Percentiles rank a stretch among this genome's conserved stretches.
Evolutionary conservation across 2,888 invertebrate genomes (phyloP).

Genomic region (Poecilus cupreus): DNA sequence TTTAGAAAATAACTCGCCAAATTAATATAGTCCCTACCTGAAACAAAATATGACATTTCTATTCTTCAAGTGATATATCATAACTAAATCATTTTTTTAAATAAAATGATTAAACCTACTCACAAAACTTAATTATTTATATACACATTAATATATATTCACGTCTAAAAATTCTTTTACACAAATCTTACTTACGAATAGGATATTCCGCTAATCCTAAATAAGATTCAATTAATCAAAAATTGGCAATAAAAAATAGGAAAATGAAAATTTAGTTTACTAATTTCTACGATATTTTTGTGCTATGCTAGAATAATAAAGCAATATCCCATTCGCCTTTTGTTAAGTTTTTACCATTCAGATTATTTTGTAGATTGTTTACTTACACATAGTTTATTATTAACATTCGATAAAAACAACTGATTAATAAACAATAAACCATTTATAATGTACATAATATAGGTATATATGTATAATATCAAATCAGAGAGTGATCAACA

Average conservation of each 20-base stretch:
- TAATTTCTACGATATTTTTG: constrained; percentile 17
- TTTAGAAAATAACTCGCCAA: constrained; percentile 44
- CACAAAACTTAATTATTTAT: constrained; percentile 19
- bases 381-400: constrained; percentile 2
- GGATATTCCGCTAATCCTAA: constrained; percentile 23
- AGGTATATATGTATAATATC: background rate
- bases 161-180: constrained; percentile 18
- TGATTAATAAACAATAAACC: constrained; percentile 32
- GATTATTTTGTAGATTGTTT: constrained; percentile 5
- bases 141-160: background rate
- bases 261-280: background rate
- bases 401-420: constrained; percentile 39
- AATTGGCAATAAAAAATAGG: constrained; percentile 36
- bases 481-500: constrained; percentile 15
- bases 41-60: constrained; percentile 37
- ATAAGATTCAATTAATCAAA: constrained; percentile 16
- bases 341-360: constrained; percentile 39
- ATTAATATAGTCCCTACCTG: constrained; percentile 25
- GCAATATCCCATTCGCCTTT: constrained; percentile 39
- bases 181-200: constrained; percentile 34
- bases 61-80: constrained; percentile 14
- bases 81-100: constrained; percentile 24
- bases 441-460: constrained; percentile 22
- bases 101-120: constrained; percentile 3
- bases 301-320: background rate